Base-by-base conservation (phyloP, 2,113 vertebrate genomes). In the Gnathonemus longibarbis region DNA sequence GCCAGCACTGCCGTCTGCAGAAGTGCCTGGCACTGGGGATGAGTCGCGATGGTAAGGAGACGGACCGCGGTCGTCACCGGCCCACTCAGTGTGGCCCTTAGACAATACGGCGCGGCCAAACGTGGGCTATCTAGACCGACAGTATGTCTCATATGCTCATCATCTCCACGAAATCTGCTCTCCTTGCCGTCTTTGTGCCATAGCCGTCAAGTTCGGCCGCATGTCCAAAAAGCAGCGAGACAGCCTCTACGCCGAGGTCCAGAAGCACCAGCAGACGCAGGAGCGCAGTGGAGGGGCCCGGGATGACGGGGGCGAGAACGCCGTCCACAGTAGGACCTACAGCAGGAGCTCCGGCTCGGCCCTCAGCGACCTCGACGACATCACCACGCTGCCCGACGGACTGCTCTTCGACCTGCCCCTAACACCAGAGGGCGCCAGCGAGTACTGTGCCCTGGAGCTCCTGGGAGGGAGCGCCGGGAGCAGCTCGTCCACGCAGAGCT, bases 141-240 rank as follows among this genome's bases (percentile, higher is more conserved):
- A 15, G 3, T 13, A 5, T 9, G 11, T n/a, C 21, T 31, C 62
- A 45, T 24, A 31, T 49, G 27, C 21, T 21, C 62, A 7, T 24
- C 27, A 39, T 11, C 39, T 8, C 7, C 5, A 15, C 3, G 13
- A 83, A 6, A 21, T 35, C 42, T 21, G 2, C 50, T 39, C 27
- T 91, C 35, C 17, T 48, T 27, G 17, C 24, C 86, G 3, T 13
- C 48, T 91, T 39, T 90, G 19, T 77, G 70, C 74, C 94, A 2
- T 27, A 98, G 97, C 97, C 1, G 97, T 98, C 91, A 98, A 98
- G 93, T 98, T 98, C 0, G 97, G 97, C n/a, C 96, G 97, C 89
- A 98, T 98, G 97, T 98, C 97, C 0, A 98, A 98, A 93, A 98
- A 98, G 93, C 97, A 98, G 93, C 95, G 97, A 1, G 97, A 98